Evolutionary conservation across 2,888 invertebrate genomes (phyloP), one percentile per base, ranked within the genome.

Genomic region (Acrobasis consociella): DNA sequence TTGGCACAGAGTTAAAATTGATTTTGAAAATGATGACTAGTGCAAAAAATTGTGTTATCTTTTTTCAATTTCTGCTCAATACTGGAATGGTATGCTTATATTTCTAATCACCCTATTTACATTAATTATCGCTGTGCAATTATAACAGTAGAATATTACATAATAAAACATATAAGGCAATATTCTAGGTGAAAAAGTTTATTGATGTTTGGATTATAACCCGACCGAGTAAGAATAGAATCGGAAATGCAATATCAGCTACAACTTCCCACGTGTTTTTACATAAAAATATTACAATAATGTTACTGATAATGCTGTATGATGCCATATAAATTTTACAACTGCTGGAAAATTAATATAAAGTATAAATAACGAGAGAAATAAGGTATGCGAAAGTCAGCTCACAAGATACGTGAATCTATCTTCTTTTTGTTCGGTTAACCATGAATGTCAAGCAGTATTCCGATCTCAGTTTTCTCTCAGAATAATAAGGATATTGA

Each of bases 161-260:
- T 42, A 51, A 51, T 51, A 51, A 5, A 13, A 50, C 9, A 17
- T 16, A 51, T 11, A 31, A n/a, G 17, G 11, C 46, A 46, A 13
- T 46, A 46, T 46, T n/a, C 8, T 22, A 15, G 51, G 16, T 60
- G 49, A 59, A 61, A 67, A 68, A 67, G 70, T 63, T 64, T 82
- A 83, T 83, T 85, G 83, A 84, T 85, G 80, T 86, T 86, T 82
- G 75, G 74, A 72, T 71, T 80, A 82, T 76, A 78, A 81, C 8
- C 72, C 84, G 69, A 70, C 84, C 64, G 77, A 68, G 67, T 62
- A 22, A 13, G n/a, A 52, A 22, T 13, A 2, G 16, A 52, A 17
- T 51, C 9, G 17, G 60, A 42, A 8, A 60, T 17, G 37, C 10
- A 39, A 22, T 37, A 52, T 16, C 15, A 22, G 10, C 16, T 16